phyloP scores from a whole-genome alignment of 2,113 vertebrate genomes.

The Cygnus atratus region DNA sequence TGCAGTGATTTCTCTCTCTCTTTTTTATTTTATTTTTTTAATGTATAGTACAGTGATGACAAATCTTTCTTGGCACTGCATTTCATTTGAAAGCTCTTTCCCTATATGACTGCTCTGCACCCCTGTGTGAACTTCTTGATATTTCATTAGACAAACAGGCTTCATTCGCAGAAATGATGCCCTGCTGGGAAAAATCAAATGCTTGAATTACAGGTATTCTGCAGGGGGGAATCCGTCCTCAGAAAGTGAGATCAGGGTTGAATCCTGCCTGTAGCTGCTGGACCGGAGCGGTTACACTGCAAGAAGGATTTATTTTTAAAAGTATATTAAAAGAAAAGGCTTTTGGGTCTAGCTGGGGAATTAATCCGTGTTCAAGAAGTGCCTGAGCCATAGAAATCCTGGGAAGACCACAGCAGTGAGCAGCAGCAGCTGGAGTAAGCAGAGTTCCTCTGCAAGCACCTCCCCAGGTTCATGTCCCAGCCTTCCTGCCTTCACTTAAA shows the following conservation, averaged over 20 bases:
- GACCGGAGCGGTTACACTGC: background rate
- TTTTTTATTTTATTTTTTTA: background rate
- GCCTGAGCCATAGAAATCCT: background rate
- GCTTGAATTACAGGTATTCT: constrained; percentile 46
- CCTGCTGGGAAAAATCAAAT: constrained; percentile 54
- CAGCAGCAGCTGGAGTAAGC: background rate
- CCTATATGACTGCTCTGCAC: background rate
- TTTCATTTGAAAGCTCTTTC: constrained; percentile 36
- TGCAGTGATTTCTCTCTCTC: background rate
- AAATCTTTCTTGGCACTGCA: constrained; percentile 9
- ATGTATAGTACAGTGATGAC: background rate
- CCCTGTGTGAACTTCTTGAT: constrained; percentile 41
- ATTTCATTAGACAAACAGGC: constrained; percentile 54
- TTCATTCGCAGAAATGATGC: constrained; percentile 47
- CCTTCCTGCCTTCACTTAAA: background rate
- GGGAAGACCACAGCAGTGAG: background rate
- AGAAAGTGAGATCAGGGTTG: background rate
- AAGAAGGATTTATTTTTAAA: constrained; percentile 32
- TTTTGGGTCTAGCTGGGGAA: background rate
- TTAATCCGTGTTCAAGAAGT: background rate
- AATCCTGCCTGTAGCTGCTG: background rate
- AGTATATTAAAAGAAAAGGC: background rate
- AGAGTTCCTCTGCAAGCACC: background rate
- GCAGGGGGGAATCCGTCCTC: constrained; percentile 11
- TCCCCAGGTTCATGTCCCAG: background rate